Evolutionary conservation across 2,113 vertebrate species (phyloP), one percentile per base, ranked within the genome.

Genomic region (Podarcis raffonei): DNA sequence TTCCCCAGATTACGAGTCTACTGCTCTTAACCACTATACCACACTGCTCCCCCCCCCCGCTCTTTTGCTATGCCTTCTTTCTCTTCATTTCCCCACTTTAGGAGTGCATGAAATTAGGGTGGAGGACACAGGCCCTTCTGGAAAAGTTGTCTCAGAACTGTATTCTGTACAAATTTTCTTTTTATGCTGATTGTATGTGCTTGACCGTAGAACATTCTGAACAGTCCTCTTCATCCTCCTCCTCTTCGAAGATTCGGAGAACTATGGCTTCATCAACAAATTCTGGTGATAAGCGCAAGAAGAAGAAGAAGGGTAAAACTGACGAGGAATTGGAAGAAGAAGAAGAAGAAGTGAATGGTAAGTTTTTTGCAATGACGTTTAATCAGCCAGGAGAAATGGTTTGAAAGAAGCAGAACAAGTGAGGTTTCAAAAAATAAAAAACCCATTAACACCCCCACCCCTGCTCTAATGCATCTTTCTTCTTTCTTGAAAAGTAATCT

Each of bases 131-230:
- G 32, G 18, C 35, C n/a, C 79, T 22, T 25, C 22, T 35, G 20
- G 27, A 18, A 66, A 66, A 35, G 20, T 65, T 23, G 25, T 1
- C 13, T 15, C 5, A 79, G 32, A 71, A n/a, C 48, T 57, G 57
- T 32, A 53, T 68, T 32, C 35, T 77, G 18, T 59, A 37, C 22
- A 25, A 18, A 22, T 27, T 59, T 86, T 35, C 48, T 59, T 25
- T 66, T 83, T 87, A 8, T 77, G 91, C 88, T 87, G 87, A 94
- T 79, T 59, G 90, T 94, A 94, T 94, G 89, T 94, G 74, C 92
- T 95, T 94, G 89, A 90, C 94, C 93, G 87, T 91, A 96, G 95
- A 96, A 95, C 94, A 91, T 92, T 95, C 94, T 91, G 92, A 95
- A 93, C 94, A 95, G 57, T 95, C 94, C 66, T 95, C 95, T 59